A percentile compares a stretch with the other conserved stretches of the same genome.
phyloP scores from a whole-genome alignment of 2,797 vertebrate genomes.

The Intellagama lesueurii region DNA sequence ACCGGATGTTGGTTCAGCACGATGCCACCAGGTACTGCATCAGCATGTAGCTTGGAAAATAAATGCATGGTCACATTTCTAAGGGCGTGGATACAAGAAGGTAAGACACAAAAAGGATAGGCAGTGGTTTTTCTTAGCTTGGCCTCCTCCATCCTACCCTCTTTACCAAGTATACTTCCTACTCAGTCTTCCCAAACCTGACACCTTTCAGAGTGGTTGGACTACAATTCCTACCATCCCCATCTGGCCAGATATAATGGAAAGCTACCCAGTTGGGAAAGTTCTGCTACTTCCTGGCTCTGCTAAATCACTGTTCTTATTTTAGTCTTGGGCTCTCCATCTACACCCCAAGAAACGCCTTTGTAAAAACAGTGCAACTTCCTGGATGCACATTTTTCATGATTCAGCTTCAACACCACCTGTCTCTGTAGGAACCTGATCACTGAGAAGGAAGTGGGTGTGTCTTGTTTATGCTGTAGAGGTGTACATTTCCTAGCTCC shows the following conservation, averaged over 20 bases:
- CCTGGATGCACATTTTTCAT: neutral
- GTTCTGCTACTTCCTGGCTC: neutral
- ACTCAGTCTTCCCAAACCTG: neutral
- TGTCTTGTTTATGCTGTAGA: neutral
- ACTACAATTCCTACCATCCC: too few relatives aligned
- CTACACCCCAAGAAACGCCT: too few relatives aligned
- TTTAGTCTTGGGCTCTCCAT: neutral
- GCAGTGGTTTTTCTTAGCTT: neutral
- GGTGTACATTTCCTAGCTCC: too few relatives aligned
- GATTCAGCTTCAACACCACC: neutral
- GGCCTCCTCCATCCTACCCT: neutral
- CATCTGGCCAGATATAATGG: too few relatives aligned
- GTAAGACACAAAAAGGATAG: neutral
- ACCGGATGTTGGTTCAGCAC: slow-evolving; percentile 81
- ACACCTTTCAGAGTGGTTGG: neutral
- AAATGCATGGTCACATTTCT: neutral
- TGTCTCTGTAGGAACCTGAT: neutral
- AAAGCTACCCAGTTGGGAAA: neutral
- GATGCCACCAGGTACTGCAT: slow-evolving; percentile 79
- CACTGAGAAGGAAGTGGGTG: neutral
- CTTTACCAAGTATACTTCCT: neutral
- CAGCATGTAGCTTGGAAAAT: neutral
- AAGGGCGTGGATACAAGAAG: neutral
- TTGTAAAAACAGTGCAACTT: neutral
- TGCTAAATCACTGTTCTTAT: neutral